These are phyloP conservation scores for Athalia cordata DNA, from an alignment of 2,888 invertebrate genomes.

Conservation along the genomic window DNA sequence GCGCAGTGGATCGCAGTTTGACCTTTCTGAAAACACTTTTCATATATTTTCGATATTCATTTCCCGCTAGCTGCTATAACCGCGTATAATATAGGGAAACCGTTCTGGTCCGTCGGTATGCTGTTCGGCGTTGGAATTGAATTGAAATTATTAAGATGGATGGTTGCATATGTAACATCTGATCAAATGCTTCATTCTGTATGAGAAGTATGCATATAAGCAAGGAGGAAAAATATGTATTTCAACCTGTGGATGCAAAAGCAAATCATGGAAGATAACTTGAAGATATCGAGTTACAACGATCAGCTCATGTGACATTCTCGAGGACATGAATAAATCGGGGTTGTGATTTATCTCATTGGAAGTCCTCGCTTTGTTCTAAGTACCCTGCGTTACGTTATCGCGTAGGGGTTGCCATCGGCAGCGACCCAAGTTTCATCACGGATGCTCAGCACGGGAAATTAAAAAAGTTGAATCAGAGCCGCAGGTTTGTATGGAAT, in stretches of 20 bases:
- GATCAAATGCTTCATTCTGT: too few species aligned
- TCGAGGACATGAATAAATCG: neutral
- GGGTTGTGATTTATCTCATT: constrained; percentile 24
- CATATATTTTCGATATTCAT: neutral
- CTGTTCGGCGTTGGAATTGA: too few species aligned
- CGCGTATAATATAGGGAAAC: neutral
- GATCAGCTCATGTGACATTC: neutral
- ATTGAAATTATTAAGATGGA: too few species aligned
- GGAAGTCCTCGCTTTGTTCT: neutral
- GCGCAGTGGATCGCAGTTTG: constrained; percentile 83
- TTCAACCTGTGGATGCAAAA: constrained; percentile 2
- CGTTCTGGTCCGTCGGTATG: too few species aligned
- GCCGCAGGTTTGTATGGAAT: neutral
- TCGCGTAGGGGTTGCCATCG: neutral
- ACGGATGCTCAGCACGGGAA: constrained; percentile 9
- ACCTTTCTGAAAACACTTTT: constrained; percentile 73
- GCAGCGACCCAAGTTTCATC: neutral
- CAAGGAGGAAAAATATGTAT: neutral
- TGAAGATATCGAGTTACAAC: constrained; percentile 22
- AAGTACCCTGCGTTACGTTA: neutral
- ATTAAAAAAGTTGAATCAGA: constrained; percentile 24
- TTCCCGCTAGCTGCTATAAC: neutral
- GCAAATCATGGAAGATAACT: neutral
- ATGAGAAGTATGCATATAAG: too few species aligned
- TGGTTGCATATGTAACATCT: too few species aligned